Conservation (phyloP, 2,888 invertebrate genomes). For the Tinea semifulvella region DNA sequence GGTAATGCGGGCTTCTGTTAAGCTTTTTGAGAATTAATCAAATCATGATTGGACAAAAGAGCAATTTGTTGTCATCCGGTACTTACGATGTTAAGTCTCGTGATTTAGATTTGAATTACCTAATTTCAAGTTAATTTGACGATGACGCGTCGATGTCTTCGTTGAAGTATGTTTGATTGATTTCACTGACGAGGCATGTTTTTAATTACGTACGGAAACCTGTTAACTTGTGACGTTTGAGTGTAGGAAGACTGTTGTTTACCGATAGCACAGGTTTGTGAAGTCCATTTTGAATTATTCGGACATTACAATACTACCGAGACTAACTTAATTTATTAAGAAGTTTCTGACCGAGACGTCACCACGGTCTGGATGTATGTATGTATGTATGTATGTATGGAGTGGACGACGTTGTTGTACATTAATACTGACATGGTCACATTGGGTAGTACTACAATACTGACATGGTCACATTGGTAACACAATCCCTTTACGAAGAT, state of each 20-base stretch:
- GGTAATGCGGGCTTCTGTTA: neutral
- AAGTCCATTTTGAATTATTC: too few relatives aligned
- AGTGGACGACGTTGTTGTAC: too few relatives aligned
- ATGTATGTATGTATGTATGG: too few relatives aligned
- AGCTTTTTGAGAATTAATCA: slow-evolving; percentile 26
- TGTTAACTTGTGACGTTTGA: neutral
- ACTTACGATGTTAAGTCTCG: slow-evolving; percentile 20
- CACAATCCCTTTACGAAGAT: too few relatives aligned
- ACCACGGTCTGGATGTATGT: too few relatives aligned
- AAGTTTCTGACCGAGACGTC: too few relatives aligned
- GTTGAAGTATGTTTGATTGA: neutral
- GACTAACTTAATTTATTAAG: too few relatives aligned
- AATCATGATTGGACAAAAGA: slow-evolving; percentile 35
- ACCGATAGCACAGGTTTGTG: too few relatives aligned
- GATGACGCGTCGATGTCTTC: neutral
- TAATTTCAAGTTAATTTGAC: slow-evolving; percentile 5
- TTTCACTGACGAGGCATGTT: neutral
- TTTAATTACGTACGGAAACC: neutral
- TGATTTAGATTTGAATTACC: slow-evolving; percentile 13
- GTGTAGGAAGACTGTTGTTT: neutral
- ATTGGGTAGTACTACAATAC: too few relatives aligned
- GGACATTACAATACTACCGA: too few relatives aligned
- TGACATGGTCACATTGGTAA: too few relatives aligned
- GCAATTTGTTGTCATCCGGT: slow-evolving; percentile 40
- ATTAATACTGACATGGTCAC: too few relatives aligned